Conservation (phyloP, 92 coral and sea anemone genomes). For the Palythoa caribaeorum region DNA sequence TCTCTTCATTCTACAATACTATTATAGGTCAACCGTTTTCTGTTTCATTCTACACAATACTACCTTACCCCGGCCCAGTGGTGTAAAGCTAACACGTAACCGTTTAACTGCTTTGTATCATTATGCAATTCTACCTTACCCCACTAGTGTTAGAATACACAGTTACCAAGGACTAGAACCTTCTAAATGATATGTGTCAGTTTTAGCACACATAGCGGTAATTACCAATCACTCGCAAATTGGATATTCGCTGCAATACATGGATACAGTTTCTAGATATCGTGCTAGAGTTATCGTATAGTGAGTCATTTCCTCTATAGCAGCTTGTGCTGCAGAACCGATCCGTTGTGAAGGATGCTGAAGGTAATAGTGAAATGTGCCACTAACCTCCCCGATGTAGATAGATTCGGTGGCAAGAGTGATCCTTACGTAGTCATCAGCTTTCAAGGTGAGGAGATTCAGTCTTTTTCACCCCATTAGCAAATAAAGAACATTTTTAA, state of each 20-base stretch:
- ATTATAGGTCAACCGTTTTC: too few species aligned
- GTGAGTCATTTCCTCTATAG: not conserved
- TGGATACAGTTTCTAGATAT: not conserved
- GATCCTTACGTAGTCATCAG: conserved; percentile 89
- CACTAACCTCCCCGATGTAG: conserved; percentile 92
- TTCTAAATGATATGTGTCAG: conserved; percentile 14
- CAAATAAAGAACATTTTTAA: too few species aligned
- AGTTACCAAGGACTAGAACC: conserved; percentile 29
- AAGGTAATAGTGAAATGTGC: conserved; percentile 83
- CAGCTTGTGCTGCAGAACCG: not conserved
- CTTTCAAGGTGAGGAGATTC: conserved; percentile 78
- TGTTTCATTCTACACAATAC: not conserved
- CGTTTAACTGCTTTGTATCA: not conserved
- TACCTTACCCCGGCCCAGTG: not conserved
- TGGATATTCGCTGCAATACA: not conserved
- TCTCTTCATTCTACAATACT: too few species aligned
- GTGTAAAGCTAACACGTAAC: not conserved
- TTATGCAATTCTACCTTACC: not conserved
- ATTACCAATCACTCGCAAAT: not conserved
- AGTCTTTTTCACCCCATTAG: too few species aligned
- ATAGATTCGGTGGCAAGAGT: conserved; percentile 89
- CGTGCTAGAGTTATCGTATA: not conserved
- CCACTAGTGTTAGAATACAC: not conserved
- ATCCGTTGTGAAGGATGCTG: conserved; percentile 53
- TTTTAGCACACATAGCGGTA: not conserved